Evolutionary conservation across 1,140 invertebrate genomes (phyloP), one percentile per base, ranked within the genome.

Genomic region (Bradynema listronoti): DNA sequence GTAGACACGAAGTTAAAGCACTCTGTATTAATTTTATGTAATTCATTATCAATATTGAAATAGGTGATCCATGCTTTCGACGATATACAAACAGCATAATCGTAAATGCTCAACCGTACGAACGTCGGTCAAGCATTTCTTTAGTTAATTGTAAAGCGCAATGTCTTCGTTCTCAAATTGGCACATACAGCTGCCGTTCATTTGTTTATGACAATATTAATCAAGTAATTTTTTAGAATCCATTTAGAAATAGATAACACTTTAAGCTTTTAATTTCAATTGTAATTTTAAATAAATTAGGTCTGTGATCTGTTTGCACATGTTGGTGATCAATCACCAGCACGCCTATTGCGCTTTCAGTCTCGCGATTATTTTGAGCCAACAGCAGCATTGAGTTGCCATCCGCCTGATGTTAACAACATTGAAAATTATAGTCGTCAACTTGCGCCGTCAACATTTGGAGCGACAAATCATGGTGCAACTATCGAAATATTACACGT

Each of bases 171-270:
- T 71, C 72, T 16, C 74, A 75, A 63, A 55, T 64, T 36, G 75
- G 75, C 29, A 54, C 71, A 32, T 77, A 77, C 50, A 66, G 59
- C 53, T 77, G 74, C 47, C 60, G 73, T 22, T 77, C 75, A 6
- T 78, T 77, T 50, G 75, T 77, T 36, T 77, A 73, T 50, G 75
- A 77, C 51, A 77, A 75, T 46, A 49, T 78, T 16, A 78, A 76
- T 57, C 73, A 76, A 63, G 73, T 74, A n/a, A 62, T 53, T 55
- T 6, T 24, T 65, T 43, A 55, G 27, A 49, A 16, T 30, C 46
- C 46, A 11, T 9, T 16, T 54, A 9, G 56, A 9, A 7, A 53
- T 9, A 43, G 9, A 53, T 50, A 45, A 54, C 7, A 24, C 9
- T 39, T 11, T 11, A 39, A 39, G 19, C 11, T 39, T 39, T 39